Evolutionary conservation across 2,888 invertebrate species (phyloP), one percentile per base, ranked within the genome.

Genomic region (Idaea dimidiata): DNA sequence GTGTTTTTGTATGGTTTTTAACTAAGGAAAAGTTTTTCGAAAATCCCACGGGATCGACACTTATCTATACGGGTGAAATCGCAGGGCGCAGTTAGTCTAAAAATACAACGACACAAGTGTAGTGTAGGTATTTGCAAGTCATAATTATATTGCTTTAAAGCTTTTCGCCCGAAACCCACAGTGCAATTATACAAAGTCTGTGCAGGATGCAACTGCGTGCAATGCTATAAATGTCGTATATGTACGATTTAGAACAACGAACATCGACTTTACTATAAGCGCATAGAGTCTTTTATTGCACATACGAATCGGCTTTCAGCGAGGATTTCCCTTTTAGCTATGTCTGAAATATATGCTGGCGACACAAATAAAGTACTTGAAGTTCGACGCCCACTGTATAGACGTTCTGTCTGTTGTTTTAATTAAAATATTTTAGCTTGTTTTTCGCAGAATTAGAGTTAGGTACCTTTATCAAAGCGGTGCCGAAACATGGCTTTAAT

Each of bases 321-420:
- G 74, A 81, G 83, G 81, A 84, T 87, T 86, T 86, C 78, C 84
- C 83, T 81, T 77, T 82, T 82, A 81, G 83, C 82, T 78, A 76
- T 77, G 79, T 81, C 83, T 84, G 82, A 86, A 87, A 85, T 86
- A 84, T 80, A 83, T 77, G 80, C 77, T 78, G 77, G 80, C 74
- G 80, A 79, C 81, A 83, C 81, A 83, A 86, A 88, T 87, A 87
- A 84, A 87, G 87, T 82, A 84, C 83, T 74, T 82, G 82, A 83
- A 84, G 80, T 79, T 80, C 79, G 80, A 84, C 82, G 82, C 82
- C 84, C 84, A 78, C 82, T 76, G 79, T 79, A 81, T 88, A 81
- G 82, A 80, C 76, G 83, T 82, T 77, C 76, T 78, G 73, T 81
- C 79, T 82, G 84, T 85, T 81, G 80, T 85, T 88, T 87, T 88